Base-by-base conservation (phyloP, 2,888 invertebrate genomes). In the Cantharis rufa region DNA sequence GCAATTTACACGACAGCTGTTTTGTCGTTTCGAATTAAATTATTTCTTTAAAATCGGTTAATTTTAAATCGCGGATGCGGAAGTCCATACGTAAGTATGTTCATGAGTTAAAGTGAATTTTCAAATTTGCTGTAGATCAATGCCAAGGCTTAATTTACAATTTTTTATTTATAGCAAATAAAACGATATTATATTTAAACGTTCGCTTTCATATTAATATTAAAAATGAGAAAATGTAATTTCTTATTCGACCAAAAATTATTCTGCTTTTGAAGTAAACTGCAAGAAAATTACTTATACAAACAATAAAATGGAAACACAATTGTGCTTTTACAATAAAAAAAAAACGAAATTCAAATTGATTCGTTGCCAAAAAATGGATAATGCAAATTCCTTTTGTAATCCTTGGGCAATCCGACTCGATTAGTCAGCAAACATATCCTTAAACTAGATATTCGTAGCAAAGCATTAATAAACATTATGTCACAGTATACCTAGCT, bases 1-100 rank as follows among this genome's bases (percentile, higher is more conserved):
- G 70, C 71, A 71, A 78, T 76, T 74, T 68, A 64, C 75, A 69
- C 68, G 68, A 66, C 75, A 78, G 76, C 71, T 76, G 78, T 71
- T 78, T 78, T 78, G 72, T 78, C 75, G 75, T 73, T 78, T 75
- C 63, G 27, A 64, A 64, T 66, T 48, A 48, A 70, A 70, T 70
- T 70, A 16, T 66, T 66, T 66, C 21, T 66, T 15, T 66, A 63
- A 21, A 18, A 21, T 66, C 16, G 11, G 21, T 66, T 66, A 66
- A 66, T 66, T 66, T 66, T 66, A 66, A 66, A 66, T 66, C 48
- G 64, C 64, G 64, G 64, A 66, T 66, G 24, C 64, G 24, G 24
- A 66, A 66, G 18, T 66, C 24, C 24, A 66, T 63, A 66, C 24
- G 15, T 2, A 21, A 48, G 48, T 48, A 48, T n/a, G 48, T 48